Base-by-base conservation (phyloP, 2,888 invertebrate genomes). In the Adela reaumurella region DNA sequence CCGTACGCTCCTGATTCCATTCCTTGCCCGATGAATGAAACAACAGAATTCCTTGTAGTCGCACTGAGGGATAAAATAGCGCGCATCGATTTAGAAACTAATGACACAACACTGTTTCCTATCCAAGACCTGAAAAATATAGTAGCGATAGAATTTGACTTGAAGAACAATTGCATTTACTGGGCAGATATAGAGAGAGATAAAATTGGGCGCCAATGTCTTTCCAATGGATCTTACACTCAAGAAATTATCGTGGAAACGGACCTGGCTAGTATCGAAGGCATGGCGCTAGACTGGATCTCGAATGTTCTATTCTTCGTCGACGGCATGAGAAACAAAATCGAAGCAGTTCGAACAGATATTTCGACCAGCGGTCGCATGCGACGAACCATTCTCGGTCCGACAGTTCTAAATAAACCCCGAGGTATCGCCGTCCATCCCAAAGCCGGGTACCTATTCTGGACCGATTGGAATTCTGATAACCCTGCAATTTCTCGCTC, bases 221-320 rank as follows among this genome's bases (percentile, higher is more conserved):
- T 92, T 56, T 62, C 63, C 17, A 84, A 87, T 58, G 89, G 89
- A 5, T 82, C 79, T 1, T 80, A 80, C 42, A 70, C 72, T 8
- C 82, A 84, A 3, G 90, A 92, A 65, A 81, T 88, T 16, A 73
- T 94, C 1, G 86, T 94, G 0, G 87, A 88, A 46, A 85, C 83
- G 0, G 87, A 90, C 56, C 65, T 94, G 50, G 83, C 87, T 17
- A 90, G 91, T 6, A 88, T 95, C 41, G 94, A 94, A 68, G 92
- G 93, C 1, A 88, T 95, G 86, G 90, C 93, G 0, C 83, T 89
- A 47, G 95, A 96, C 67, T 95, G 93, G 92, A 86, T 93, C 14
- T 90, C 91, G 0, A 86, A 90, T 51, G 87, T 90, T 50, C 67
- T 96, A 16, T 96, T 92, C 70, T 94, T 94, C 64, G 91, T 94